These are phyloP conservation scores for Taurulus bubalis DNA, from an alignment of 2,113 vertebrate genomes.

Conservation along the genomic window DNA sequence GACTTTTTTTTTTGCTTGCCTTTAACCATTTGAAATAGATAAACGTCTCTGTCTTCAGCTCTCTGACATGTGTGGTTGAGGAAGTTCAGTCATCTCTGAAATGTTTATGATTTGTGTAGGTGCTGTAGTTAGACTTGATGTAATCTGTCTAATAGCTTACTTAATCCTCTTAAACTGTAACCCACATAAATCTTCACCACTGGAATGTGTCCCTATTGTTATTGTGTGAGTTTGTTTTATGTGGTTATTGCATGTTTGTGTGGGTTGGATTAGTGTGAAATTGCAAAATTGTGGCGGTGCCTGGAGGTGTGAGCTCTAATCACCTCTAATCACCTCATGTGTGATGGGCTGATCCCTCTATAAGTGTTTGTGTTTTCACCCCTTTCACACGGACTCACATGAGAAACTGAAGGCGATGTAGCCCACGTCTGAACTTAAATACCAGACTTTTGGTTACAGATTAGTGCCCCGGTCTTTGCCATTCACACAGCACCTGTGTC, in stretches of 20 bases:
- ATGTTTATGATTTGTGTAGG: conserved; percentile 47
- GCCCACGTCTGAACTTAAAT: conserved; percentile 54
- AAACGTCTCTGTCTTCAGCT: conserved; percentile 4
- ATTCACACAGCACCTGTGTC: conserved; percentile 51
- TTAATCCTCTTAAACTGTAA: conserved; percentile 77
- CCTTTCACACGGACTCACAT: conserved; percentile 45
- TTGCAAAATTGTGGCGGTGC: conserved; percentile 66
- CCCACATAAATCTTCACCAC: conserved; percentile 59
- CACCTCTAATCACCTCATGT: conserved; percentile 80
- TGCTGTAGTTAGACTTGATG: conserved; percentile 51
- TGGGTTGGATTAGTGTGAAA: conserved; percentile 66
- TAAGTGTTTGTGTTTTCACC: conserved; percentile 68
- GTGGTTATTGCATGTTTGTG: conserved; percentile 38
- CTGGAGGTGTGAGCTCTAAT: conserved; percentile 82
- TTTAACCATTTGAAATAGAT: conserved; percentile 42
- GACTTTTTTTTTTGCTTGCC: background rate
- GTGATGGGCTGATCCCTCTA: conserved; percentile 73
- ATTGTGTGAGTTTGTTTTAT: conserved; percentile 9
- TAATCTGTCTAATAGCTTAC: conserved; percentile 70
- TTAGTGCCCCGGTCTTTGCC: conserved; percentile 30
- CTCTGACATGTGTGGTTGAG: background rate
- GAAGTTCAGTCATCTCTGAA: background rate
- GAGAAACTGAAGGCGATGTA: conserved; percentile 29
- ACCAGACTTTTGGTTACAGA: conserved; percentile 55
- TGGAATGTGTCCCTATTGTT: conserved; percentile 63